Conservation (phyloP, 2,888 invertebrate species). For the Drosophila testacea region DNA sequence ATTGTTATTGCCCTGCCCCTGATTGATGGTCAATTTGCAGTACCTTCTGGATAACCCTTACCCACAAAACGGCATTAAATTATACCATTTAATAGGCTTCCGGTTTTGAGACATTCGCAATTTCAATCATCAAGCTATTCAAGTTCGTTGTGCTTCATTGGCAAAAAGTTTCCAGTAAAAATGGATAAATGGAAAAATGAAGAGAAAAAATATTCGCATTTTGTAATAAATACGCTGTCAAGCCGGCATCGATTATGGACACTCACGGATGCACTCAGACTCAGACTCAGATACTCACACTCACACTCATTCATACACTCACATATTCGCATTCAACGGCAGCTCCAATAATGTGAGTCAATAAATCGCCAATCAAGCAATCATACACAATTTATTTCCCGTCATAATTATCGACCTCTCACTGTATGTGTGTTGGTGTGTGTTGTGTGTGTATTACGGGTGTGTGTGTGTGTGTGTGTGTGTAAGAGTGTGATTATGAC, state of each 20-base stretch:
- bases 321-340: slow-evolving; percentile 42
- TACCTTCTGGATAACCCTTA: slow-evolving; percentile 1
- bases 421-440: slow-evolving; percentile 24
- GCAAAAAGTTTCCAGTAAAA: slow-evolving; percentile 22
- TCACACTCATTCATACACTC: slow-evolving; percentile 13
- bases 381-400: slow-evolving; percentile 84
- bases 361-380: slow-evolving; percentile 84
- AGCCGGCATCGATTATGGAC: slow-evolving; percentile 82
- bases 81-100: slow-evolving; percentile 68
- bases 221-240: slow-evolving; percentile 82
- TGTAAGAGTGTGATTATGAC: slow-evolving; percentile 73
- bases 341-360: slow-evolving; percentile 80
- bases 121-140: slow-evolving; percentile 70
- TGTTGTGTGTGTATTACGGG: slow-evolving; percentile 4
- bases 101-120: slow-evolving; percentile 65
- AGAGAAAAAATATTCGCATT: slow-evolving; percentile 71
- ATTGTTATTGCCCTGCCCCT: neutral
- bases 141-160: slow-evolving; percentile 26
- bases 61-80: slow-evolving; percentile 37
- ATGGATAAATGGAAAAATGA: slow-evolving; percentile 12
- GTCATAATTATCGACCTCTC: slow-evolving; percentile 82
- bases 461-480: slow-evolving; percentile 31
- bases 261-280: slow-evolving; percentile 67
- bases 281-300: slow-evolving; percentile 29
- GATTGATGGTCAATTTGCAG: neutral